These are phyloP conservation scores for Orientallactaga sibirica DNA, from an alignment of 2,797 vertebrate species.

Conservation along the genomic window DNA sequence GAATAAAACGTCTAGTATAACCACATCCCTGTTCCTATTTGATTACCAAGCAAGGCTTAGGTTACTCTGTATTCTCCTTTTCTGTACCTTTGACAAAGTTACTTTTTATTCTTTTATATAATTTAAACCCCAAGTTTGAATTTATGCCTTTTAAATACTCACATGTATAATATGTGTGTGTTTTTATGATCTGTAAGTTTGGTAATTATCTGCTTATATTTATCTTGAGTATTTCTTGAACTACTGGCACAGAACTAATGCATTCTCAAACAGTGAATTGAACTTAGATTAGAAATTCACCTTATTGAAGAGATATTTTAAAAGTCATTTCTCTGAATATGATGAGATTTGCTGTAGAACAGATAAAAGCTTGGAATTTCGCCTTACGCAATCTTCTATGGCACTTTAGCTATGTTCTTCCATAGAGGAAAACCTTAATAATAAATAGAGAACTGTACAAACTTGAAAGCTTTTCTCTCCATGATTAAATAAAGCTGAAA, in stretches of 20 bases:
- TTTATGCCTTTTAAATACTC: conserved; percentile 37
- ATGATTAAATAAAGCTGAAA: conserved; percentile 11
- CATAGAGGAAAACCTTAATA: not conserved
- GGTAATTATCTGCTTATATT: conserved; percentile 68
- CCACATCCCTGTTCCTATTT: conserved; percentile 8
- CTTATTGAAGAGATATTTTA: not conserved
- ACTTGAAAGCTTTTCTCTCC: not conserved
- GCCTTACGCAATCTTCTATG: not conserved
- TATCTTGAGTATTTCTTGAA: conserved; percentile 21
- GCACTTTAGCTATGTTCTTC: not conserved
- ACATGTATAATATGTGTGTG: not conserved
- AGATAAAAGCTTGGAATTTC: not conserved
- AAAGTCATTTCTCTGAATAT: conserved; percentile 14
- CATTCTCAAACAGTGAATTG: not conserved
- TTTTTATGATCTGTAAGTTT: conserved; percentile 19
- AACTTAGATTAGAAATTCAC: conserved; percentile 48
- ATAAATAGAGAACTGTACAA: not conserved
- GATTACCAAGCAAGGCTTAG: conserved; percentile 1
- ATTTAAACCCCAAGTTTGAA: conserved; percentile 48
- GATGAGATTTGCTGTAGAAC: conserved; percentile 20
- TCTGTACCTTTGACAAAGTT: not conserved
- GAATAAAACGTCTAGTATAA: conserved; percentile 12
- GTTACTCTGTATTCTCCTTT: conserved; percentile 1
- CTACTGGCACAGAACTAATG: not conserved
- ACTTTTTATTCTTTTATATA: conserved; percentile 58